Percentiles rank a stretch among this genome's conserved stretches.
phyloP scores from a whole-genome alignment of 2,888 invertebrate genomes.

The Pseudoips prasinana region DNA sequence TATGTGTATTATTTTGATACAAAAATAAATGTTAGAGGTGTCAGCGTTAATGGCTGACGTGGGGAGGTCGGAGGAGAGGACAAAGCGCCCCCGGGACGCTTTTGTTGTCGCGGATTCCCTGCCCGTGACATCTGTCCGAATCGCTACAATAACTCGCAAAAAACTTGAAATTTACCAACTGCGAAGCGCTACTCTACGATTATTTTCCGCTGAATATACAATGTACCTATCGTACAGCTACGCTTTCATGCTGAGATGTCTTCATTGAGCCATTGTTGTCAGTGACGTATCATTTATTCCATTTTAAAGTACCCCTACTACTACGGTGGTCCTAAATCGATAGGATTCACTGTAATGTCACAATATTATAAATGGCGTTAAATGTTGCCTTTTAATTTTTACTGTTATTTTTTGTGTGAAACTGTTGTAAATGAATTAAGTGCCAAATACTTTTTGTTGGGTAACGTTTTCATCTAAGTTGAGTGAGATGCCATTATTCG shows the following conservation, averaged over 20 bases:
- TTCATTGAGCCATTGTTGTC: constrained; percentile 69
- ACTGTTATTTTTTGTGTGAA: constrained; percentile 31
- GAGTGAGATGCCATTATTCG: too few species aligned
- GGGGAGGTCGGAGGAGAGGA: constrained; percentile 62
- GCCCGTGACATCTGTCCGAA: constrained; percentile 80
- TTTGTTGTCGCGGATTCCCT: constrained; percentile 72
- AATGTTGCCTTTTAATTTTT: constrained; percentile 47
- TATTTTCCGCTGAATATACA: constrained; percentile 65
- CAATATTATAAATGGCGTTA: constrained; percentile 63
- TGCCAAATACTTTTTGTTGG: constrained; percentile 14
- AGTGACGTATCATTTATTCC: constrained; percentile 71
- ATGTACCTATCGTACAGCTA: constrained; percentile 44
- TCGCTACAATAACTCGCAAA: constrained; percentile 78
- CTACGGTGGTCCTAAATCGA: constrained; percentile 60
- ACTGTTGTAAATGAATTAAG: constrained; percentile 11
- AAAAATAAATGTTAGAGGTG: constrained; percentile 72
- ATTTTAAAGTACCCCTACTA: constrained; percentile 45
- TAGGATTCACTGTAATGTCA: constrained; percentile 51
- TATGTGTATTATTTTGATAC: constrained; percentile 69
- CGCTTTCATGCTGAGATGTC: constrained; percentile 51
- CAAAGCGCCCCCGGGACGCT: constrained; percentile 76
- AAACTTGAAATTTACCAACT: constrained; percentile 71
- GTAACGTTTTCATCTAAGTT: too few species aligned
- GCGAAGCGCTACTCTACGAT: constrained; percentile 58
- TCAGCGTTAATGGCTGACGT: constrained; percentile 71